phyloP scores from a whole-genome alignment of 23 tunicate species.

The Aplidium turbinatum region DNA sequence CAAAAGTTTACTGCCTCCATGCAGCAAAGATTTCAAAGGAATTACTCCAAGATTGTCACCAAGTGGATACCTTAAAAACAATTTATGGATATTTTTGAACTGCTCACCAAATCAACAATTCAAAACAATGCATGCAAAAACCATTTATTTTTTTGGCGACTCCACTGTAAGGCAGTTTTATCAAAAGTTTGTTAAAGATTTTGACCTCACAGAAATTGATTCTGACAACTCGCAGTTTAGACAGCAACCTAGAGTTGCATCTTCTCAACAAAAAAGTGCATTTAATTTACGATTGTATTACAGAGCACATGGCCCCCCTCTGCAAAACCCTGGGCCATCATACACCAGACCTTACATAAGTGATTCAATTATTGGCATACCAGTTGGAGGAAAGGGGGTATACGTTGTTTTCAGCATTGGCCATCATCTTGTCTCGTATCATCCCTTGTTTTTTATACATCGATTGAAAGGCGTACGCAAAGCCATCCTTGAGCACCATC shows the following conservation, averaged over 20 bases:
- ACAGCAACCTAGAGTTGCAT: slow-evolving; percentile 37
- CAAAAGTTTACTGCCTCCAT: background rate
- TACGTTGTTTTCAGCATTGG: slow-evolving; percentile 42
- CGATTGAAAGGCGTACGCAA: slow-evolving; percentile 24
- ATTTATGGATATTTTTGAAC: no score
- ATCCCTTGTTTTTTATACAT: slow-evolving; percentile 25
- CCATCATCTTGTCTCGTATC: slow-evolving; percentile 23
- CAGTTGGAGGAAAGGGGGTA: slow-evolving; percentile 1
- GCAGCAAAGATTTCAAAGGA: background rate
- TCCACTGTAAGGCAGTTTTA: slow-evolving; percentile 66
- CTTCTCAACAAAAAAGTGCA: background rate
- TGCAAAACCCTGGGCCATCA: slow-evolving; percentile 54
- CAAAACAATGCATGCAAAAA: no score
- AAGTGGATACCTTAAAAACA: slow-evolving; percentile 16
- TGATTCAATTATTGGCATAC: slow-evolving; percentile 32
- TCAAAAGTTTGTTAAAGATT: background rate
- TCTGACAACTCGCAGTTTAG: slow-evolving; percentile 28
- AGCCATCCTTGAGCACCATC: slow-evolving; percentile 14
- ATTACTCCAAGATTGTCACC: background rate
- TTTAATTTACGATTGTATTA: slow-evolving; percentile 40
- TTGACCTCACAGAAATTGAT: slow-evolving; percentile 3
- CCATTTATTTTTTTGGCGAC: slow-evolving; percentile 61
- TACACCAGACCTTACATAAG: slow-evolving; percentile 47
- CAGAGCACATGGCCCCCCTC: slow-evolving; percentile 66
- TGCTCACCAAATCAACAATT: no score